These are phyloP conservation scores for Stegastes partitus DNA, from an alignment of 2,113 vertebrate species.

Conservation along the genomic window DNA sequence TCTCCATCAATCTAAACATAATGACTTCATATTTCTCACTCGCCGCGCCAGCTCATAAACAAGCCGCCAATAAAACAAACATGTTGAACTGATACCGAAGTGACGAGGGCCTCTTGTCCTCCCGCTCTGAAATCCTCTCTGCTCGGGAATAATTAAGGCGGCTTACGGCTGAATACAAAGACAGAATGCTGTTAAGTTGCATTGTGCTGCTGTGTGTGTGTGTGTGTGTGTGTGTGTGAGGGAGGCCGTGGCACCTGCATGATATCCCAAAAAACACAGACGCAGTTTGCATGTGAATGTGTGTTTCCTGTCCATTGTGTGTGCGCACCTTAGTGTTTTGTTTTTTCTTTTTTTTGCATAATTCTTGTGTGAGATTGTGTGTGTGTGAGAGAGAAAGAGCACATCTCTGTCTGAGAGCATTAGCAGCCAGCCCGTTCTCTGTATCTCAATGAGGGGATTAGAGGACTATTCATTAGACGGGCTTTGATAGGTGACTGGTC, in stretches of 20 bases:
- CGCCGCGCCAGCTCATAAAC: conserved; percentile 44
- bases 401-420: conserved; percentile 69
- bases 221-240: conserved; percentile 1
- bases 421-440: conserved; percentile 70
- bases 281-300: conserved; percentile 64
- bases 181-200: conserved; percentile 35
- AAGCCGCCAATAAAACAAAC: conserved; percentile 55
- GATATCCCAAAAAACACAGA: conserved; percentile 41
- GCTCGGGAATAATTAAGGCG: conserved; percentile 68
- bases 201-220: conserved; percentile 27
- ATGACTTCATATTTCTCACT: conserved; percentile 55
- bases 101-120: conserved; percentile 59
- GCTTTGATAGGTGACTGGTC: conserved; percentile 73
- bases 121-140: conserved; percentile 64
- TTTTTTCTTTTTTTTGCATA: conserved; percentile 20
- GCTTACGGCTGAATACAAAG: conserved; percentile 59
- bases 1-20: conserved; percentile 51
- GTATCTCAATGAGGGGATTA: conserved; percentile 82
- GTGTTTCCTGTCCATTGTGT: conserved; percentile 22
- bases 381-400: conserved; percentile 29
- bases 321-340: background rate
- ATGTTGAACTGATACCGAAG: conserved; percentile 49
- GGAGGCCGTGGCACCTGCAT: conserved; percentile 59
- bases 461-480: conserved; percentile 72
- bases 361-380: conserved; percentile 24